Base-by-base conservation (phyloP, 2,113 vertebrate species). In the Rousettus leschenaultii region DNA sequence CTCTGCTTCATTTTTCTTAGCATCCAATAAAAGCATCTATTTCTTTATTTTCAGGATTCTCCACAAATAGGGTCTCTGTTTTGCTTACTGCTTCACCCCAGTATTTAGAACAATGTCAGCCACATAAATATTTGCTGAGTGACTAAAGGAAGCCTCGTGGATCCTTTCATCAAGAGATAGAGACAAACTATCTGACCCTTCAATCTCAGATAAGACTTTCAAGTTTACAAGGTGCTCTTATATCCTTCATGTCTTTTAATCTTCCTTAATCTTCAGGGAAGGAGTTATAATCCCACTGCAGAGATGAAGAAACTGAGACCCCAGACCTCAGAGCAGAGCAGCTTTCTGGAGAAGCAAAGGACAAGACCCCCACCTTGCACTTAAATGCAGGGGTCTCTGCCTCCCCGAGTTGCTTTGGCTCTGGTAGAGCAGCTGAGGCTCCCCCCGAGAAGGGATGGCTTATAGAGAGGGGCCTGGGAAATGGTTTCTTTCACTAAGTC, bases 131-230 rank as follows among this genome's bases (percentile, higher is more conserved):
- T 78, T 51, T 88, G 38, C 7, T 63, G 66, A 74, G 57, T 74
- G 63, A 86, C 65, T 40, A 45, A 73, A 89, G 30, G 79, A 89
- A 59, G 28, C 22, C 43, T 51, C 48, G 0, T 9, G 35, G 57
- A 40, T 51, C 80, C 51, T 18, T 35, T 78, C 35, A 35, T 38
- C 45, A 77, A 80, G 78, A 92, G 91, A 91, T 10, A 18, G 55
- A 96, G 59, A 89, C 30, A 70, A 77, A 97, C 16, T 40, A 7
- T 59, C 59, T 89, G 65, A 61, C 38, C n/a, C 51, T 82, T 77
- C 13, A 13, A 68, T 80, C 75, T 63, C 88, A 92, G 51, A 53
- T 79, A 87, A 84, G 43, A 89, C 30, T 65, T 80, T 65, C 28
- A 70, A 57, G 55, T 82, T 87, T 63, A 73, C 59, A 68, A 82